Evolutionary conservation across 2,113 vertebrate species (phyloP).

Genomic region (Pomatostomus ruficeps): DNA sequence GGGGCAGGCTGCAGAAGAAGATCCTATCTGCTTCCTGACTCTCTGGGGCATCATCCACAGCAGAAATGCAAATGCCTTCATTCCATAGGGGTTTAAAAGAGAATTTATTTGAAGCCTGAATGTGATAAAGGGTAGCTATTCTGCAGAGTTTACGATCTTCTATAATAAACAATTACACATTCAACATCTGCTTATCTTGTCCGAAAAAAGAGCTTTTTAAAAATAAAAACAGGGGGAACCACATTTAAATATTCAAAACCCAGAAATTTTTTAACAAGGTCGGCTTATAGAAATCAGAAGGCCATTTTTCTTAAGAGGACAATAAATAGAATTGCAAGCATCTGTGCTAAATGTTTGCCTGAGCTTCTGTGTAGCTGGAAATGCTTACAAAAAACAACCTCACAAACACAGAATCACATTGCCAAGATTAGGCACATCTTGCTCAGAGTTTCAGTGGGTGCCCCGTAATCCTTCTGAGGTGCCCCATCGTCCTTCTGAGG

Average conservation of each 20-base stretch:
- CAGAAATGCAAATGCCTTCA: not conserved
- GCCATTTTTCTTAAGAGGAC: not conserved
- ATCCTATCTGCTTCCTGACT: not conserved
- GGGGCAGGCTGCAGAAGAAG: not conserved
- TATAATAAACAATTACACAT: not conserved
- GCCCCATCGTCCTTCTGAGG: not conserved
- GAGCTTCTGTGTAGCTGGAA: not conserved
- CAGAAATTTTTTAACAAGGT: not conserved
- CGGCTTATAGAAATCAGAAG: not conserved
- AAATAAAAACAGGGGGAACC: not conserved
- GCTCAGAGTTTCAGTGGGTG: not conserved
- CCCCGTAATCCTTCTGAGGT: not conserved
- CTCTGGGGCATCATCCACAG: not conserved
- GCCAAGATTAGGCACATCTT: not conserved
- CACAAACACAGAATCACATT: fast-evolving
- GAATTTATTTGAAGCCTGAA: not conserved
- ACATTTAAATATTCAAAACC: not conserved
- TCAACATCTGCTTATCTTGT: not conserved
- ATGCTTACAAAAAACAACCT: not conserved
- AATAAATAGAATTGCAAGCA: not conserved
- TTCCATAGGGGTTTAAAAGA: not conserved
- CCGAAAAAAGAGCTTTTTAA: not conserved
- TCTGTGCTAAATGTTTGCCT: not conserved
- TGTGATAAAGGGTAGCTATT: not conserved
- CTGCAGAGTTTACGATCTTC: not conserved